Base-by-base conservation (phyloP, 2,888 invertebrate genomes). In the Lordiphosa fenestrarum region DNA sequence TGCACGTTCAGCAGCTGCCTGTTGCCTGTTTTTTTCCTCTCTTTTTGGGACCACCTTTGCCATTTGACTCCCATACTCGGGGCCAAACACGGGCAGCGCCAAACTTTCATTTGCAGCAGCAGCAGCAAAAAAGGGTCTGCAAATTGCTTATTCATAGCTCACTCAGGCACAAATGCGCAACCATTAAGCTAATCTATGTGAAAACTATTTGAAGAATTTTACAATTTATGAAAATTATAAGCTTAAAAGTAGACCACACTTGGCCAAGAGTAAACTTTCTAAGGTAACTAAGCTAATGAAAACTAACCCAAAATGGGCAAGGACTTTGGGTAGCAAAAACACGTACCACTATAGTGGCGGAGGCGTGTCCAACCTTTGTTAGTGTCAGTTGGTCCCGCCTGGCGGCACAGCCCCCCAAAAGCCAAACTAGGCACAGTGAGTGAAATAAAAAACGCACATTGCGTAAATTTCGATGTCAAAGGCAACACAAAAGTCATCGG, bases 111-210 rank as follows among this genome's bases (percentile, higher is more conserved):
- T 68, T 53, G 40, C 60, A 66, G 37, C 13, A 10, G 48, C 25
- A 25, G 37, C 13, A 21, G 21, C 21, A 23, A 10, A 37, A 41
- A 44, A 49, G 65, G 44, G 57, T 33, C 46, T 35, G 66, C 44
- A 54, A 67, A 75, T 80, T 75, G 76, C 62, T 80, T 75, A 76
- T 81, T 77, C 77, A 81, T 76, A 73, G 74, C 77, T 70, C 67
- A 81, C 53, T 66, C 64, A 60, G 61, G 54, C 46, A 60, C 76
- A 75, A 76, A 72, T 76, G 81, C 72, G 73, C 67, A 67, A 15
- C 61, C 81, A 72, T 83, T 76, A 80, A 63, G 57, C 15, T 44
- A 33, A 44, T 25, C 33, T 15, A 33, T 33, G 15, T 10, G 13
- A 15, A 33, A 44, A 44, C 44, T 44, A 30, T 33, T 44, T 44